Evolutionary conservation across 2,113 vertebrate genomes (phyloP).

Genomic region (Vulpes lagopus): DNA sequence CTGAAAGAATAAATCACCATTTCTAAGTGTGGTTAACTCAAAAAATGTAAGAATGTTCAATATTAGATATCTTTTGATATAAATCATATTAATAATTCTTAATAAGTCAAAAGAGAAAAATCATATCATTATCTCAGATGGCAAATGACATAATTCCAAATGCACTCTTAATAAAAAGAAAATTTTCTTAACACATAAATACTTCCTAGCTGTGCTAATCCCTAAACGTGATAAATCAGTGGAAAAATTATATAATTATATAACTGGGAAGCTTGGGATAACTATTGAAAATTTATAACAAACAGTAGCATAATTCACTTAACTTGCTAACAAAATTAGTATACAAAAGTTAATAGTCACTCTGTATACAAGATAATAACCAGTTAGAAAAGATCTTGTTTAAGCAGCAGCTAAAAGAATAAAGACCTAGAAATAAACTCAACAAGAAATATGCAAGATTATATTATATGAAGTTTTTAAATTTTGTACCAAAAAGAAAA

Average conservation of each 20-base stretch:
- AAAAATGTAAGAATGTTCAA: neutral
- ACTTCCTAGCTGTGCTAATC: neutral
- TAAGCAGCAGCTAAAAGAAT: conserved; percentile 30
- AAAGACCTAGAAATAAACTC: conserved; percentile 50
- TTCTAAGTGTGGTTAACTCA: neutral
- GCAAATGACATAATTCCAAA: neutral
- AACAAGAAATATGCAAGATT: neutral
- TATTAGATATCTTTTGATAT: neutral
- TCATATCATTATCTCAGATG: neutral
- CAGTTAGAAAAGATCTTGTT: neutral
- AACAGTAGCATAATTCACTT: neutral
- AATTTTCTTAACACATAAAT: neutral
- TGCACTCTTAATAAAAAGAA: neutral
- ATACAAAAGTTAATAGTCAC: neutral
- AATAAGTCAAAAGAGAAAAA: conserved; percentile 20
- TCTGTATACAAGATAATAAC: neutral
- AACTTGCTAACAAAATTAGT: neutral
- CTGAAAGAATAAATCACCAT: neutral
- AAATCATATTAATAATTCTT: neutral
- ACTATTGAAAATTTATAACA: neutral
- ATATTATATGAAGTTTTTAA: conserved; percentile 4
- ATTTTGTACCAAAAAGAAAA: neutral
- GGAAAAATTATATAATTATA: neutral
- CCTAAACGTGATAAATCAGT: neutral
- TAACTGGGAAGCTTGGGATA: neutral